phyloP scores from a whole-genome alignment of 2,113 vertebrate species.

The Ctenodactylus gundi region DNA sequence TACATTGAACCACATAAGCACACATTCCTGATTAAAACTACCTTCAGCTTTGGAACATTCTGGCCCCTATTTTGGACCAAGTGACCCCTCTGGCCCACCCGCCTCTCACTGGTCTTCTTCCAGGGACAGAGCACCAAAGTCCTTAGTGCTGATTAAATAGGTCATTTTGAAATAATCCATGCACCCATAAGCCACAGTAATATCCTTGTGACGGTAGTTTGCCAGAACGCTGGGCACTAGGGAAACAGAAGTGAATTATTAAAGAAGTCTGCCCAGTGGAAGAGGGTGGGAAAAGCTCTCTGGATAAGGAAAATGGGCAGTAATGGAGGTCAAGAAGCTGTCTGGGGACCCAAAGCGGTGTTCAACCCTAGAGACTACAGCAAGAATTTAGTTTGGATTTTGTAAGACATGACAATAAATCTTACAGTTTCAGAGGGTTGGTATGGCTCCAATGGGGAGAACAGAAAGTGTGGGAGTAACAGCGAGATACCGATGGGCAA shows the following conservation, averaged over 20 bases:
- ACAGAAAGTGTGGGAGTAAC: not conserved
- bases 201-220: not conserved
- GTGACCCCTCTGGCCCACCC: no score
- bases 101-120: not conserved
- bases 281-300: not conserved
- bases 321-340: not conserved
- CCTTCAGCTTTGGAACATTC: not conserved
- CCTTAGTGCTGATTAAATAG: not conserved
- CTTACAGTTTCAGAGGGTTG: not conserved
- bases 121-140: not conserved
- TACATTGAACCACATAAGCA: not conserved
- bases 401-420: no score
- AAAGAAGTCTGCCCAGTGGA: not conserved
- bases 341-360: not conserved
- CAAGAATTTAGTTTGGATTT: not conserved
- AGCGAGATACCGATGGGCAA: not conserved
- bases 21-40: not conserved
- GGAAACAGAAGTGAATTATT: not conserved
- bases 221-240: not conserved
- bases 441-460: not conserved
- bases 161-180: not conserved
- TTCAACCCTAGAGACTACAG: not conserved
- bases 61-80: no score
- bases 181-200: not conserved
- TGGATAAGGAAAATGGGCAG: not conserved